Base-by-base conservation (phyloP, 2,888 invertebrate genomes). In the Hydropsyche betteni region DNA sequence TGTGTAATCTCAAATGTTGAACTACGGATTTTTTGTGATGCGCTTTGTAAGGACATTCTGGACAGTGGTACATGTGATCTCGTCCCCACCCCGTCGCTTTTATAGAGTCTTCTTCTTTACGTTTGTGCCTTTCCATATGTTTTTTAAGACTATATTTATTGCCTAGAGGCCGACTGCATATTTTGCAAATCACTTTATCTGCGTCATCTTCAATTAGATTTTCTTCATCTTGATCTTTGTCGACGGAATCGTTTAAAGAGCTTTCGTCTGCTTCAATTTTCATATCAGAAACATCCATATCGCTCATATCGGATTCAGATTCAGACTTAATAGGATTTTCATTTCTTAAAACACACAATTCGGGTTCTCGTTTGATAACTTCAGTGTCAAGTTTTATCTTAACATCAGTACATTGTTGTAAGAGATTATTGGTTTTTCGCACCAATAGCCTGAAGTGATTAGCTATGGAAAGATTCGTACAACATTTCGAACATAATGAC, bases 1-100 rank as follows among this genome's bases (percentile, higher is more conserved):
- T 85, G 80, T 87, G 87, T 53, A 83, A 83, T 77, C 87, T 82
- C 83, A 85, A 84, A 77, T 88, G 87, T 79, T 87, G 86, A 0
- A 85, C 84, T 68, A 88, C 81, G 52, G 87, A 87, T 79, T 87
- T 87, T 72, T 86, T 86, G 80, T 87, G 86, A 1, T 84, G 86
- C 14, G 87, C 85, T 34, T 83, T 83, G 77, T 87, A 88, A 10
- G 83, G 76, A 80, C 87, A 88, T 79, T 82, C 82, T n/a, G 84
- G 83, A 78, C 87, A 88, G 78, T 87, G 85, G 79, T 87, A 87
- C 10, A 83, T 82, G 51, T 86, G 82, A 7, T 82, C 81, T 12
- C 81, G 79, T 38, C 87, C 87, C 82, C 81, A 85, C 2, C 87
- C 87, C 55, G 85, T 84, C 0, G 87, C 84, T 80, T 81, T 84